phyloP scores from a whole-genome alignment of 2,888 invertebrate genomes.

The Lordiphosa andalusiaca region DNA sequence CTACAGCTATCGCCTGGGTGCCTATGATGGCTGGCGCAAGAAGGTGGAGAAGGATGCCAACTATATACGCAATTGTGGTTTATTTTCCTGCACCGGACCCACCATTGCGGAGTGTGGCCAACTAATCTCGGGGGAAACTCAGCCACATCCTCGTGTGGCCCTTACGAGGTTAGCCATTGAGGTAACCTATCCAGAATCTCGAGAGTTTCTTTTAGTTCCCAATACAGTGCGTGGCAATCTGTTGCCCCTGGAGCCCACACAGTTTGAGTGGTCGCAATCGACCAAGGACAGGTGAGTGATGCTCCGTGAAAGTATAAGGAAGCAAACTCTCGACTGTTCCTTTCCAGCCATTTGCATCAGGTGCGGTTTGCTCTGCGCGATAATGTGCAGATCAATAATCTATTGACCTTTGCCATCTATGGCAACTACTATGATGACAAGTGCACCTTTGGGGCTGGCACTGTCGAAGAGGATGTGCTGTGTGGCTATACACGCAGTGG shows the following conservation, averaged over 20 bases:
- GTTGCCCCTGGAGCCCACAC: constrained; percentile 62
- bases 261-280: constrained; percentile 59
- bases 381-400: constrained; percentile 31
- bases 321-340: not conserved
- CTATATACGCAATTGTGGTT: constrained; percentile 80
- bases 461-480: constrained; percentile 18
- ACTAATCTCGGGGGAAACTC: constrained; percentile 26
- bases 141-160: constrained; percentile 18
- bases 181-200: constrained; percentile 51
- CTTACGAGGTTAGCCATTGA: constrained; percentile 59
- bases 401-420: constrained; percentile 70
- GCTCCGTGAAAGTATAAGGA: not conserved
- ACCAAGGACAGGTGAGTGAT: constrained; percentile 15
- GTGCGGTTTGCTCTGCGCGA: constrained; percentile 46
- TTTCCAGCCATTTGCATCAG: constrained; percentile 12
- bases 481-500: constrained; percentile 34
- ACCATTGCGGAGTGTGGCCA: constrained; percentile 65
- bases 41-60: constrained; percentile 77
- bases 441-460: constrained; percentile 44
- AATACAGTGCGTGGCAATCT: constrained; percentile 59
- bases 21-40: constrained; percentile 80
- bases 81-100: constrained; percentile 80
- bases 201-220: constrained; percentile 63
- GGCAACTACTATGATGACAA: constrained; percentile 68
- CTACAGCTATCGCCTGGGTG: constrained; percentile 80